These are phyloP conservation scores for Rattus rattus DNA, from an alignment of 2,113 vertebrate species.

Conservation along the genomic window DNA sequence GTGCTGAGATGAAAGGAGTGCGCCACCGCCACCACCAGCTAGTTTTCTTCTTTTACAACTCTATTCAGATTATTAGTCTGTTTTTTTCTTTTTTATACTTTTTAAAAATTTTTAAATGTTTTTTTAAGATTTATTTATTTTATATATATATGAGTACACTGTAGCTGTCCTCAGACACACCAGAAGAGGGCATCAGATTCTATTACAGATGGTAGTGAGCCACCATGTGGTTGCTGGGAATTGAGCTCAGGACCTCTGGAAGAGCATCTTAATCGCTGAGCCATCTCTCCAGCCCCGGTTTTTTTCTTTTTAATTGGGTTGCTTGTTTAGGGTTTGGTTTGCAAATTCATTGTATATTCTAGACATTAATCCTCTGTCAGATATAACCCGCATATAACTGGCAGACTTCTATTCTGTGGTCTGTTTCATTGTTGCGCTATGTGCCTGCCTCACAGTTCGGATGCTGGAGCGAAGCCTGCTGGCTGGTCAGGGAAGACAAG, in stretches of 20 bases:
- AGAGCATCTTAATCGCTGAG: too few relatives aligned
- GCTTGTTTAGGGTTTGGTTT: background rate
- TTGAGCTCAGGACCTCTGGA: too few relatives aligned
- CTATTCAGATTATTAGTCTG: background rate
- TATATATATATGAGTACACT: too few relatives aligned
- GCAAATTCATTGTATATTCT: background rate
- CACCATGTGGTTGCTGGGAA: too few relatives aligned
- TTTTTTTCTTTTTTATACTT: background rate
- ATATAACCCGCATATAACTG: background rate
- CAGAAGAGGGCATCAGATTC: too few relatives aligned
- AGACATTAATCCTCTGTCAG: background rate
- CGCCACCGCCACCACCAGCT: background rate
- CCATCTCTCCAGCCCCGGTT: background rate
- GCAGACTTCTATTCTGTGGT: background rate
- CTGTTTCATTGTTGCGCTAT: background rate
- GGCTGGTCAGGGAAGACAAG: too few relatives aligned
- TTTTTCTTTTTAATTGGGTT: background rate
- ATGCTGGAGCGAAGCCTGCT: too few relatives aligned
- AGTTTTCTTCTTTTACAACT: background rate
- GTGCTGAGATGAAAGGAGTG: background rate
- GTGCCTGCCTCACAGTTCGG: too few relatives aligned
- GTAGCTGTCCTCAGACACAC: too few relatives aligned
- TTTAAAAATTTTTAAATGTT: too few relatives aligned
- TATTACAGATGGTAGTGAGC: too few relatives aligned
- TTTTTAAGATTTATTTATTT: too few relatives aligned